These are phyloP conservation scores for Rhinogobio ventralis DNA, from an alignment of 2,797 vertebrate species.

Conservation along the genomic window DNA sequence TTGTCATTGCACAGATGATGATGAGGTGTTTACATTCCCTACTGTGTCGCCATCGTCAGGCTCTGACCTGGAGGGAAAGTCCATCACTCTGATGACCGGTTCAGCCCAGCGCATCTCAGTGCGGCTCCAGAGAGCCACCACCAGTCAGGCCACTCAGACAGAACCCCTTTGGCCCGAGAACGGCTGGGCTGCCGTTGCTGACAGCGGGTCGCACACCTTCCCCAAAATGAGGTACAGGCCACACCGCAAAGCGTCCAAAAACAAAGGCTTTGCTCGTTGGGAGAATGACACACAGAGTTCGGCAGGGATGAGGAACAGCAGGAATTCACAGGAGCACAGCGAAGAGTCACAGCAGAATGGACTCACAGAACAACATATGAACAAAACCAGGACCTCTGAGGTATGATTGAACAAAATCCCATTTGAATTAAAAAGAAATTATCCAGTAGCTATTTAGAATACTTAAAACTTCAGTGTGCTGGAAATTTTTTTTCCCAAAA, in stretches of 20 bases:
- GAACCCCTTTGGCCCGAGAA: slow-evolving; percentile 90
- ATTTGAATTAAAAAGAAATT: background rate
- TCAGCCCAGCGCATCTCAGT: slow-evolving; percentile 94
- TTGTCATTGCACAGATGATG: slow-evolving; percentile 78
- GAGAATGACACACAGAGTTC: slow-evolving; percentile 83
- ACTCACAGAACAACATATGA: slow-evolving; percentile 63
- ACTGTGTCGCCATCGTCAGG: slow-evolving; percentile 70
- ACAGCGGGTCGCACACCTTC: slow-evolving; percentile 91
- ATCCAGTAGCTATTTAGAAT: background rate
- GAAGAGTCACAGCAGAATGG: slow-evolving; percentile 64
- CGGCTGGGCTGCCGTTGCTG: slow-evolving; percentile 77
- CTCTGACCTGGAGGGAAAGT: slow-evolving; percentile 81
- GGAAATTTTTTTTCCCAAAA: background rate
- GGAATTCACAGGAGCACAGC: slow-evolving; percentile 66
- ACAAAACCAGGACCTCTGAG: slow-evolving; percentile 77
- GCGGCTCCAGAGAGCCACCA: slow-evolving; percentile 89
- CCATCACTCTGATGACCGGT: slow-evolving; percentile 93
- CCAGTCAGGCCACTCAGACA: slow-evolving; percentile 94
- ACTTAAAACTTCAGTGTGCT: background rate
- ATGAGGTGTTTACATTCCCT: slow-evolving; percentile 94
- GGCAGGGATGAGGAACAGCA: slow-evolving; percentile 53
- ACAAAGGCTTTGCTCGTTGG: slow-evolving; percentile 91
- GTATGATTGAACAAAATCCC: slow-evolving; percentile 63
- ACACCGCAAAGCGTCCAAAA: slow-evolving; percentile 86
- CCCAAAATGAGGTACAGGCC: slow-evolving; percentile 94